Conservation (phyloP, 2,113 vertebrate genomes). For the Sminthopsis crassicaudata region DNA sequence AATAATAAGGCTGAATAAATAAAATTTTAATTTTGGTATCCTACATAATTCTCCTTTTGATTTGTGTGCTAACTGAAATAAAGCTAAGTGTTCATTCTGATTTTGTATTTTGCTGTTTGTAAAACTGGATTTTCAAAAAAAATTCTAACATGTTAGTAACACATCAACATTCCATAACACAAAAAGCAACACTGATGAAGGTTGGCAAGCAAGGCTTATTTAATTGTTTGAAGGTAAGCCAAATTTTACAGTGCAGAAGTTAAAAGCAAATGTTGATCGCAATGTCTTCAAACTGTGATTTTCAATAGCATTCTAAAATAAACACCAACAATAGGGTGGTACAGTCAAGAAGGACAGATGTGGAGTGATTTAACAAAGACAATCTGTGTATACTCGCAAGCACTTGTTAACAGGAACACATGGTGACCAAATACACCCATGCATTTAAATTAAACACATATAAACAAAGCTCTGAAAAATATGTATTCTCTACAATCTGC, state of each 20-base stretch:
- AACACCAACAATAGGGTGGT: not conserved
- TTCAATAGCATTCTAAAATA: slow-evolving; percentile 20
- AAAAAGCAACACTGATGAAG: slow-evolving; percentile 64
- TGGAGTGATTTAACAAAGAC: slow-evolving; percentile 40
- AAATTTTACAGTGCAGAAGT: slow-evolving; percentile 69
- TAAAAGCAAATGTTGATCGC: slow-evolving; percentile 43
- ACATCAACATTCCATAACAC: slow-evolving; percentile 43
- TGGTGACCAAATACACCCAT: slow-evolving; percentile 44
- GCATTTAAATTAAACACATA: slow-evolving; percentile 48
- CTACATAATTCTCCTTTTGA: slow-evolving; percentile 29
- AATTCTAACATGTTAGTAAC: slow-evolving; percentile 39
- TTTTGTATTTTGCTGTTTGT: slow-evolving; percentile 25
- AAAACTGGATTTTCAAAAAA: slow-evolving; percentile 32
- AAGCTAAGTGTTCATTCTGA: slow-evolving; percentile 34
- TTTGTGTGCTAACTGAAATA: slow-evolving; percentile 37
- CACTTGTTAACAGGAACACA: slow-evolving; percentile 34
- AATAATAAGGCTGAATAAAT: not conserved
- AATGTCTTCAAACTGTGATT: slow-evolving; percentile 58
- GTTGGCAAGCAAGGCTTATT: slow-evolving; percentile 74
- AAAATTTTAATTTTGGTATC: not conserved
- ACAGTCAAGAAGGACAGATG: slow-evolving; percentile 47
- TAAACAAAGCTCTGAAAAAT: slow-evolving; percentile 33
- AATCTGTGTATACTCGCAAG: slow-evolving; percentile 33
- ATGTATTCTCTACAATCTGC: not conserved
- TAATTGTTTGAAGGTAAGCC: slow-evolving; percentile 74